Evolutionary conservation across 2,113 vertebrate species (phyloP).

Genomic region (Lamprologus sp.): DNA sequence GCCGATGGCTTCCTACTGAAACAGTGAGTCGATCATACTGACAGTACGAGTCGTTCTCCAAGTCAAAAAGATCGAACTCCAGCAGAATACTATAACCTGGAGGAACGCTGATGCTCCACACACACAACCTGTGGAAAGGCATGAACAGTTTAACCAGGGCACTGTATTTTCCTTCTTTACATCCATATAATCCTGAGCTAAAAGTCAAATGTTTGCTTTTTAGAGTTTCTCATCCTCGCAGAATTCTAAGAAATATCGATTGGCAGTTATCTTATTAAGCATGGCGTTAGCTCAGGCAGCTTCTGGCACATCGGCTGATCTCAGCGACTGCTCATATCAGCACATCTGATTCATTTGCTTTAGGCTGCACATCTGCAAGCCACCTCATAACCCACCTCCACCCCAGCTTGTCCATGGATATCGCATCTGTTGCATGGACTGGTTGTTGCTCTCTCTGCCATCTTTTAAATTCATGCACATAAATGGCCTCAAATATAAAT

Average conservation of each 20-base stretch:
- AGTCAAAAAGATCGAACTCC: conserved; percentile 67
- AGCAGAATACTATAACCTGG: conserved; percentile 62
- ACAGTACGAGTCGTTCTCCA: conserved; percentile 70
- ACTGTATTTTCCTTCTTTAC: background rate
- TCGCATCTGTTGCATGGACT: background rate
- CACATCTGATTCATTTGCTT: background rate
- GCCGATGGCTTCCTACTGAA: conserved; percentile 46
- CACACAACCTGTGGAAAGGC: conserved; percentile 55
- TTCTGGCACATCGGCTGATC: background rate
- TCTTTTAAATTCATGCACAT: rapidly evolving
- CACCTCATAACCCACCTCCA: background rate
- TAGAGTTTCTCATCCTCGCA: background rate
- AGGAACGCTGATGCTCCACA: conserved; percentile 71
- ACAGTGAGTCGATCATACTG: conserved; percentile 70
- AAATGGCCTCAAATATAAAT: background rate
- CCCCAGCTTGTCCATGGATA: rapidly evolving
- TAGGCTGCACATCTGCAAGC: background rate
- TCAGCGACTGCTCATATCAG: rapidly evolving
- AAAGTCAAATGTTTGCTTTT: background rate
- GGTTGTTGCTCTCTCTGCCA: background rate
- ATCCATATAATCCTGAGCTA: background rate
- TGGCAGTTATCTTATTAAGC: rapidly evolving
- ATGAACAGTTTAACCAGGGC: background rate
- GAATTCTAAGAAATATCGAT: background rate
- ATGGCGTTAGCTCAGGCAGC: background rate